Base-by-base conservation (phyloP, 1,140 invertebrate species). In the Drosophila sp. region DNA sequence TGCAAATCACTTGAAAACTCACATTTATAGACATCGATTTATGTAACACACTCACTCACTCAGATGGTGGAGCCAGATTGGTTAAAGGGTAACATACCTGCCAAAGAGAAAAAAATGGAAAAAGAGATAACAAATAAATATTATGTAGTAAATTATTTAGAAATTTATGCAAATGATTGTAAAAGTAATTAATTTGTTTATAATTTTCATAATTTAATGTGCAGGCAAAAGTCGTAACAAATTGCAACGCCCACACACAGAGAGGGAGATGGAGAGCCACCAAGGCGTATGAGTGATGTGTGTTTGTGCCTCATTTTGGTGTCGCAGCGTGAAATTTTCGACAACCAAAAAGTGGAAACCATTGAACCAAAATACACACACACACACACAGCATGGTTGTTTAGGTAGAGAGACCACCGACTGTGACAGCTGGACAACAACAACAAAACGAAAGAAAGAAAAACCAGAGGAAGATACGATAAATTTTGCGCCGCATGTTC, bases 1-100 rank as follows among this genome's bases (percentile, higher is more conserved):
- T 87, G 79, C 70, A 87, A 89, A 87, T 89, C 67, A 72, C 67
- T 79, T 80, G 61, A 83, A 83, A 86, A 89, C 83, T 83, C 70
- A 87, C 83, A 70, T 61, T 70, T 66, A 68, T 33, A 65, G 60
- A 56, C 79, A 71, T 66, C 41, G 71, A 83, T 76, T 76, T 75
- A 79, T 79, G 75, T 60, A 40, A 23, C 71, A 76, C 35, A 50
- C 44, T 25, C 6, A 23, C 3, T n/a, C 40, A 41, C 11, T 41
- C 40, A 41, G 11, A 25, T 23, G 17, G 44, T 23, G 17, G 17
- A 17, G 17, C 44, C 17, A 7, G 17, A 4, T 47, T 47, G 29
- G 41, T 56, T 29, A 54, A 44, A 7, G 11, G 3, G 47, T 38
- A 44, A 70, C 40, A 73, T 77, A 89, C 83, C 83, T 89, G 84